phyloP scores from a whole-genome alignment of 2,797 vertebrate species.

The Buceros bicornis region DNA sequence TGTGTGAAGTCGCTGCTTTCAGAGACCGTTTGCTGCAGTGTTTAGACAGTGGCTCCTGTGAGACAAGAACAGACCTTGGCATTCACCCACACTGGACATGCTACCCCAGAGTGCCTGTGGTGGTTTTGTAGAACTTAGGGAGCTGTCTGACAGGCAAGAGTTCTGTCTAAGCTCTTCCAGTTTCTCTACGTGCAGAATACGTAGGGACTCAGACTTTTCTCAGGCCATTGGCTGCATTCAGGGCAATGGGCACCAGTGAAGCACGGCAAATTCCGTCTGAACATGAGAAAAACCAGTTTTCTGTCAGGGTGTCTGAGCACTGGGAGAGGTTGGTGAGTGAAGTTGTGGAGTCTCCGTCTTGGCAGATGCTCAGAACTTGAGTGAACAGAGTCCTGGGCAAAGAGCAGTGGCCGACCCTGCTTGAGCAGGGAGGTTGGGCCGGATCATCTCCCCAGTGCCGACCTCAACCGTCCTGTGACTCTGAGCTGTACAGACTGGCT shows the following conservation, averaged over 20 bases:
- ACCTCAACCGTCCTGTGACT: not conserved
- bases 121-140: not conserved
- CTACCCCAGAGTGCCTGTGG: not conserved
- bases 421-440: not conserved
- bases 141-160: not conserved
- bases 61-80: not conserved
- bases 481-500: not conserved
- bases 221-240: not conserved
- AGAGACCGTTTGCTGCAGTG: not conserved
- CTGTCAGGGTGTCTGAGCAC: not conserved
- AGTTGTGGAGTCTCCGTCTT: not conserved
- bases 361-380: not conserved
- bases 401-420: not conserved
- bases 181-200: not conserved
- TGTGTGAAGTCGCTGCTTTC: not conserved
- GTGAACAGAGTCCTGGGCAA: not conserved
- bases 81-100: accelerated
- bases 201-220: not conserved
- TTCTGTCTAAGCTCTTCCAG: not conserved
- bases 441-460: not conserved
- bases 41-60: not conserved
- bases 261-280: not conserved
- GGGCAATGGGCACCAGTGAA: not conserved
- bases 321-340: accelerated
- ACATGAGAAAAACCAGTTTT: not conserved